Evolutionary conservation across 1,140 invertebrate genomes (phyloP).

Genomic region (Aplysia californica): DNA sequence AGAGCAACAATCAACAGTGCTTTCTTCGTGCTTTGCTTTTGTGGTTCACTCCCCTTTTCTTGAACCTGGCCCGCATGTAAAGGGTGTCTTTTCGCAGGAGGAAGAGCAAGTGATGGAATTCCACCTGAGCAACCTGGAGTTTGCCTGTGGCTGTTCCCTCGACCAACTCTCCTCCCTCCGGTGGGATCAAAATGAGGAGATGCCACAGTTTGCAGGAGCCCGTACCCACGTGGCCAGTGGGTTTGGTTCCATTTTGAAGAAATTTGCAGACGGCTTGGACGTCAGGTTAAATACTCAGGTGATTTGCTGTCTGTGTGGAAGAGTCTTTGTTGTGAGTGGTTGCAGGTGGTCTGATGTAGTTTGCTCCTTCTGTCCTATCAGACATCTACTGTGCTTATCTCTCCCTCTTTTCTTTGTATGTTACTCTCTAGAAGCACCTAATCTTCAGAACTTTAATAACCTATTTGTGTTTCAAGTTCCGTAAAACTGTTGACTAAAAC

Average conservation of each 20-base stretch:
- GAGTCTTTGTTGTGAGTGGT: too few species aligned
- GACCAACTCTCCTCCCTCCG: constrained; percentile 62
- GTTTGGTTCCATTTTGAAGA: constrained; percentile 44
- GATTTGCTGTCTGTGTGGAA: too few species aligned
- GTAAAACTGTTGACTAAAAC: too few species aligned
- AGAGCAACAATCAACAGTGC: too few species aligned
- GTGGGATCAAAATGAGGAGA: constrained; percentile 69
- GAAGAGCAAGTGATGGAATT: constrained; percentile 65
- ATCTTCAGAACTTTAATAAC: too few species aligned
- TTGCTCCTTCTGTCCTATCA: too few species aligned
- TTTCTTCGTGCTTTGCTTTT: neutral
- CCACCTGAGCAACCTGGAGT: constrained; percentile 67
- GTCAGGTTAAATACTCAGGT: constrained; percentile 57
- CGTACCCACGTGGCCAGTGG: constrained; percentile 58
- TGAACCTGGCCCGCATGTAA: neutral
- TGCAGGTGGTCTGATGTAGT: too few species aligned
- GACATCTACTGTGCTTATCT: too few species aligned
- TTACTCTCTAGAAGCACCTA: too few species aligned
- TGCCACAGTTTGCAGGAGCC: constrained; percentile 65
- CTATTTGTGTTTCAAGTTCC: too few species aligned
- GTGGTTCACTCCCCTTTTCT: neutral
- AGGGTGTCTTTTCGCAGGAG: constrained; percentile 46
- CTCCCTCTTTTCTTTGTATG: too few species aligned
- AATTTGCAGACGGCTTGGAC: constrained; percentile 61
- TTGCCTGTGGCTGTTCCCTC: constrained; percentile 64